Evolutionary conservation across 2,888 invertebrate species (phyloP).

Genomic region (Muschampia plurimacula): DNA sequence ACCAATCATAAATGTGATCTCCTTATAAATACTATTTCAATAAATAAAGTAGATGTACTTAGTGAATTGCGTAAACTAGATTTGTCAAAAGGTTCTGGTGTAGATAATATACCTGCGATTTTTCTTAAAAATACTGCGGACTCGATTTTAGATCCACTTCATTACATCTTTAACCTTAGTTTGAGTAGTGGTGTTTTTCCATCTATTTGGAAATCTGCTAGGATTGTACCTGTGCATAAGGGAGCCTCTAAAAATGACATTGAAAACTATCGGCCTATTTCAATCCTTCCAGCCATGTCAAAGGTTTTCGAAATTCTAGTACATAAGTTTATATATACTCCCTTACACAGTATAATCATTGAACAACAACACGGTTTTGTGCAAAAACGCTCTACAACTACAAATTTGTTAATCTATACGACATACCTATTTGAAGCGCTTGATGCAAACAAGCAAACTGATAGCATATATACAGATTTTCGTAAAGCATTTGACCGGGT

Average conservation of each 20-base stretch:
- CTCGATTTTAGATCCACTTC: neutral
- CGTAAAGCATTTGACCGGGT: neutral
- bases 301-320: neutral
- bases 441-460: neutral
- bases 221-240: neutral
- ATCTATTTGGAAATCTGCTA: neutral
- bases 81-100: neutral
- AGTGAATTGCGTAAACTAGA: neutral
- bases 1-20: neutral
- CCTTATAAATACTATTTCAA: neutral
- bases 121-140: neutral
- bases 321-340: neutral
- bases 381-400: neutral
- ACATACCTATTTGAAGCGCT: neutral
- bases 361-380: neutral
- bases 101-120: neutral
- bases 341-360: neutral
- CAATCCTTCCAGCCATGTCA: neutral
- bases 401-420: neutral
- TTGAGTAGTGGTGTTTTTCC: neutral
- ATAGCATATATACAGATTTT: conserved; percentile 1
- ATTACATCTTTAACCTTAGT: neutral
- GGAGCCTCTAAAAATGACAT: neutral
- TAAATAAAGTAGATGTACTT: neutral
- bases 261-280: neutral